Evolutionary conservation across 37 sponge, comb jelly and placozoan genomes (phyloP).

Genomic region (Crambe crambe): DNA sequence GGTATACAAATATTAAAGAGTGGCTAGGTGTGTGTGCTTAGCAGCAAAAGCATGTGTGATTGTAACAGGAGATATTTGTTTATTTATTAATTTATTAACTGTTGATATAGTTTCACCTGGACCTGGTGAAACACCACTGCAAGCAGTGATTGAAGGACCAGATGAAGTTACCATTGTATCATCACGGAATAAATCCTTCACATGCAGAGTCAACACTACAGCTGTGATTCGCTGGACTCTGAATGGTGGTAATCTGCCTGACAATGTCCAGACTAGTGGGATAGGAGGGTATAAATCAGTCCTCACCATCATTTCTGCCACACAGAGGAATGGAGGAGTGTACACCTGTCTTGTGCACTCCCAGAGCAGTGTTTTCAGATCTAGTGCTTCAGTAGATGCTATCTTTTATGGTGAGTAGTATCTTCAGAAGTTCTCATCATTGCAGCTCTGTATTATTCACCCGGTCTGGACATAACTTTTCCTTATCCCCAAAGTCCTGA

Average conservation of each 20-base stretch:
- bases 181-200: neutral
- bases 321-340: conserved; percentile 16
- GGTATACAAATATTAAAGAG: too few species aligned
- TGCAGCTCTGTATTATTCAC: too few species aligned
- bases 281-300: neutral
- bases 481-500: neutral
- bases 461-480: neutral
- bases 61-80: too few species aligned
- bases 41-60: too few species aligned
- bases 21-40: neutral
- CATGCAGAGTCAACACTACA: conserved; percentile 5
- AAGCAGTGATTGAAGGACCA: neutral
- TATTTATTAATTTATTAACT: neutral
- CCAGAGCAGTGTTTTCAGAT: conserved; percentile 6
- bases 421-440: neutral
- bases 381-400: neutral
- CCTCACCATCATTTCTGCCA: conserved; percentile 13
- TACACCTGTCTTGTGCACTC: conserved; percentile 46
- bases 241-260: conserved; percentile 36
- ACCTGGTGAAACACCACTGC: conserved; percentile 7
- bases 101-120: neutral
- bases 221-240: conserved; percentile 52
- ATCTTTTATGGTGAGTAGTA: conserved; percentile 39
- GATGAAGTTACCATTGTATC: neutral
- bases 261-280: neutral